Evolutionary conservation across 92 coral and sea anemone genomes (phyloP).

Genomic region (Porites cylindrica): DNA sequence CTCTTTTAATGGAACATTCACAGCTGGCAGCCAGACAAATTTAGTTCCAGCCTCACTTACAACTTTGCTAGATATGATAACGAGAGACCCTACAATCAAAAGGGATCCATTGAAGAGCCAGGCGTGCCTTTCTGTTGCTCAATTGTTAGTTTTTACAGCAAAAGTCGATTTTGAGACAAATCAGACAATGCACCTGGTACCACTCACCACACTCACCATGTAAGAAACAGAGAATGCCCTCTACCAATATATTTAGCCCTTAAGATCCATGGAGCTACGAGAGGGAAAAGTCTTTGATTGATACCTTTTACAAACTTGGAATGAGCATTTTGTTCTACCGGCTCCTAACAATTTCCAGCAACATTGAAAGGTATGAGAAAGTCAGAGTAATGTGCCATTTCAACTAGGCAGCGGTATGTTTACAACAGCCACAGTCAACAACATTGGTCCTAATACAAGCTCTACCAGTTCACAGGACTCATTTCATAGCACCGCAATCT

Average conservation of each 20-base stretch:
- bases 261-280: constrained; percentile 72
- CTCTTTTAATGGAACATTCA: constrained; percentile 61
- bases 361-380: constrained; percentile 46
- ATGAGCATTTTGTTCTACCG: constrained; percentile 69
- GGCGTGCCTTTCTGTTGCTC: constrained; percentile 74
- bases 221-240: constrained; percentile 68
- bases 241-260: constrained; percentile 67
- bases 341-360: constrained; percentile 66
- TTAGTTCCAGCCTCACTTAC: constrained; percentile 59
- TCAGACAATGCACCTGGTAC: constrained; percentile 47
- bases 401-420: constrained; percentile 51
- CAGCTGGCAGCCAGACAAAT: constrained; percentile 40
- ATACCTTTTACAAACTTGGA: constrained; percentile 70
- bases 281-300: constrained; percentile 62
- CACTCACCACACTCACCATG: constrained; percentile 55
- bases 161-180: constrained; percentile 34
- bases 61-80: constrained; percentile 60
- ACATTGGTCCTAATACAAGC: constrained; percentile 76
- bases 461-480: constrained; percentile 66
- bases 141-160: constrained; percentile 69
- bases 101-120: constrained; percentile 47
- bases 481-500: constrained; percentile 76
- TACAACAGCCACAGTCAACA: constrained; percentile 67
- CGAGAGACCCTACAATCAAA: constrained; percentile 58
- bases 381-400: constrained; percentile 69